These are phyloP conservation scores for Chrysolina haemoptera DNA, from an alignment of 2,888 invertebrate genomes.

Conservation along the genomic window DNA sequence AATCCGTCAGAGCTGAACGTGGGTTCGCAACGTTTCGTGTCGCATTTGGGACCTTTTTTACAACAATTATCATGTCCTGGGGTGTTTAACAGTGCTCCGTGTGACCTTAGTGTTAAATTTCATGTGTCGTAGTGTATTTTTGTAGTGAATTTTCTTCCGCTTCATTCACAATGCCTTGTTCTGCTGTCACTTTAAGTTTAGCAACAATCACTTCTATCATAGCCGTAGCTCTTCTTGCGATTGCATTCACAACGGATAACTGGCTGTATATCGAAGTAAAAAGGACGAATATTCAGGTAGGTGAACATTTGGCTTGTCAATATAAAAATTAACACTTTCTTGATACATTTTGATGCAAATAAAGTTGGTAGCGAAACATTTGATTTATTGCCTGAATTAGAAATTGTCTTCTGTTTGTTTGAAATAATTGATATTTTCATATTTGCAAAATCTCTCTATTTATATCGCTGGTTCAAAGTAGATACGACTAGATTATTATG, in stretches of 20 bases:
- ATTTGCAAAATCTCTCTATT: too few species aligned
- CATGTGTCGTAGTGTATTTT: conserved; percentile 42
- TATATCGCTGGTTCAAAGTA: too few species aligned
- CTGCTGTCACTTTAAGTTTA: conserved; percentile 94
- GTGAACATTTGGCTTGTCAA: conserved; percentile 40
- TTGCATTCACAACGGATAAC: conserved; percentile 97
- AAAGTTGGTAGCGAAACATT: too few species aligned
- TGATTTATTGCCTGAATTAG: too few species aligned
- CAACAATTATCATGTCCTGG: conserved; percentile 48
- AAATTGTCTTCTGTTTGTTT: too few species aligned
- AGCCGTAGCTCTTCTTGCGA: conserved; percentile 92
- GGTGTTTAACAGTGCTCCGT: conserved; percentile 42
- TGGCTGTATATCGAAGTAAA: conserved; percentile 96
- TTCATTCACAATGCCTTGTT: conserved; percentile 83
- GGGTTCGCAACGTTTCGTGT: conserved; percentile 36
- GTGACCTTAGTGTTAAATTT: conserved; percentile 44
- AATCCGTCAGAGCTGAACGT: conserved; percentile 36
- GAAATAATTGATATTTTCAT: too few species aligned
- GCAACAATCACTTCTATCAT: conserved; percentile 97
- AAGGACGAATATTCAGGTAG: conserved; percentile 89
- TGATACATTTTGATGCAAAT: background rate
- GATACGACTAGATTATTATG: too few species aligned
- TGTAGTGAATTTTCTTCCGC: conserved; percentile 33
- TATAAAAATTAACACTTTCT: background rate
- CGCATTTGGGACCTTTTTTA: conserved; percentile 41